Evolutionary conservation across 1,140 invertebrate genomes (phyloP).

Genomic region (Hypsibius dujardini): DNA sequence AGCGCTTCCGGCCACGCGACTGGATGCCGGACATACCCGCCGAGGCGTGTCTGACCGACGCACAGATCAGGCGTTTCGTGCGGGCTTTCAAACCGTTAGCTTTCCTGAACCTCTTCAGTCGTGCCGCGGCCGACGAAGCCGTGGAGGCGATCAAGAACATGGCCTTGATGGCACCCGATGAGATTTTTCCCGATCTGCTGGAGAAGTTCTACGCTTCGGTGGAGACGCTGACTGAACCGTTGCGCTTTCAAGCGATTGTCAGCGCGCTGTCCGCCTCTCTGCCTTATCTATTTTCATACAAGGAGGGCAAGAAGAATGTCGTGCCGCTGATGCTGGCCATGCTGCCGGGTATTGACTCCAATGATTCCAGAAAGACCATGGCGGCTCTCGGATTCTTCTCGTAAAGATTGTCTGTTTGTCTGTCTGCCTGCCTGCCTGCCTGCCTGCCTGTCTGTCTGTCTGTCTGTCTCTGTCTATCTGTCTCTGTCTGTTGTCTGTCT

Average conservation of each 20-base stretch:
- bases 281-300: neutral
- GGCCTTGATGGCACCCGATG: constrained; percentile 56
- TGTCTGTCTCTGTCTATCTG: no score
- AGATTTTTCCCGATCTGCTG: constrained; percentile 61
- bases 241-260: constrained; percentile 37
- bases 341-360: constrained; percentile 72
- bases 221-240: constrained; percentile 68
- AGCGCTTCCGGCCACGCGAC: constrained; percentile 24
- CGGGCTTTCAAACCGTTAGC: constrained; percentile 47
- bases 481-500: no score
- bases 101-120: constrained; percentile 55
- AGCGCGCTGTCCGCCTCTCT: constrained; percentile 23
- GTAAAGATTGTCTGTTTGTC: no score
- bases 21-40: constrained; percentile 27
- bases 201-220: constrained; percentile 56
- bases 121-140: constrained; percentile 45
- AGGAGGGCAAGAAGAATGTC: constrained; percentile 36
- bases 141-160: constrained; percentile 52
- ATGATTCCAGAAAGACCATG: constrained; percentile 65
- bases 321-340: constrained; percentile 57
- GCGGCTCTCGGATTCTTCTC: constrained; percentile 31
- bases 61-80: constrained; percentile 65
- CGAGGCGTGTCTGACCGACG: constrained; percentile 44
- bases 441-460: no score
- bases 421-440: no score